Conservation (phyloP, 2,797 vertebrate genomes). For the Acropternis orthonyx region DNA sequence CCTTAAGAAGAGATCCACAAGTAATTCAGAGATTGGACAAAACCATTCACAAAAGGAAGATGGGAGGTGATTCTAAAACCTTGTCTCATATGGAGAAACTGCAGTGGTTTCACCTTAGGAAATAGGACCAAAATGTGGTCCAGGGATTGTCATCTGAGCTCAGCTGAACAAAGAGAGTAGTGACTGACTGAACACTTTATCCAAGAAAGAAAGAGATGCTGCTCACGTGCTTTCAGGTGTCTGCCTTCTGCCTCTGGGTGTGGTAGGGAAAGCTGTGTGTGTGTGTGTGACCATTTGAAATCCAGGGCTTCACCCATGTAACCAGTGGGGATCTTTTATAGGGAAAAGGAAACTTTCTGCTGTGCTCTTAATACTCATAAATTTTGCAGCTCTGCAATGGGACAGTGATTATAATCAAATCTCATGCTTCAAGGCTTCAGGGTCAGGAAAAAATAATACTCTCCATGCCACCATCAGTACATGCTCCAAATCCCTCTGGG, state of each 20-base stretch:
- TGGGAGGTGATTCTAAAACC: background rate
- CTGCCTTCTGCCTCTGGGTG: background rate
- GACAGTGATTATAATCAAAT: slow-evolving; percentile 38
- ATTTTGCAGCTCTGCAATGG: background rate
- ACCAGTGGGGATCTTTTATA: rapidly evolving
- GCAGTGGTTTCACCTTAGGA: background rate
- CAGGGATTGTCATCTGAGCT: background rate
- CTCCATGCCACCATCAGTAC: background rate
- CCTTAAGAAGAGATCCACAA: background rate
- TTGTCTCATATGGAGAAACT: background rate
- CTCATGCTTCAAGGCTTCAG: slow-evolving; percentile 18
- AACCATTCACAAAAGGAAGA: background rate
- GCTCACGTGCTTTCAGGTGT: background rate
- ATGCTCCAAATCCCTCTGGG: background rate
- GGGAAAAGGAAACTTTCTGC: background rate
- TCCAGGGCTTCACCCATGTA: no score
- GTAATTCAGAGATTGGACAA: background rate
- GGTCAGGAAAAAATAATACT: background rate
- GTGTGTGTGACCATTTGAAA: background rate
- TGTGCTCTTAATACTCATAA: background rate
- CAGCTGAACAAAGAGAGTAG: background rate
- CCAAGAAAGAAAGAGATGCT: background rate
- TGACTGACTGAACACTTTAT: background rate
- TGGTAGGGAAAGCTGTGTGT: background rate
- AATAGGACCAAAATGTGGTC: background rate